A percentile compares a stretch with the other conserved stretches of the same genome.
phyloP scores from a whole-genome alignment of 2,888 invertebrate species.

The Boloria euphrosyne region DNA sequence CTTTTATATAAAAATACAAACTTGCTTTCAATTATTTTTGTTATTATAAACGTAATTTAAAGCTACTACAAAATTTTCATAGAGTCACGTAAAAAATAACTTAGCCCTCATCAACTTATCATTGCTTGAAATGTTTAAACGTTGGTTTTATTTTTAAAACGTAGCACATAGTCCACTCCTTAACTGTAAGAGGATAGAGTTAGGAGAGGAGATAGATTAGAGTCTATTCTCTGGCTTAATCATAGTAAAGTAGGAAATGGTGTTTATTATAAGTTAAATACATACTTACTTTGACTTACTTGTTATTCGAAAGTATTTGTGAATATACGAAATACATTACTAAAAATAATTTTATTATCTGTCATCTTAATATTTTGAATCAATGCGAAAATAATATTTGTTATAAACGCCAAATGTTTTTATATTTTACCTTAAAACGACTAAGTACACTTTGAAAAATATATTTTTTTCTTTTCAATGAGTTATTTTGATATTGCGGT shows the following conservation, averaged over 20 bases:
- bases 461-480: slow-evolving; percentile 21
- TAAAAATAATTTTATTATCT: too few relatives aligned
- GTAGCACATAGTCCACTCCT: neutral
- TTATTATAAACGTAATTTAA: too few relatives aligned
- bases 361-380: too few relatives aligned
- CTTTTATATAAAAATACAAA: neutral
- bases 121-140: slow-evolving; percentile 8
- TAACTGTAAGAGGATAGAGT: slow-evolving; percentile 16
- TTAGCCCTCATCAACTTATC: neutral
- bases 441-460: neutral
- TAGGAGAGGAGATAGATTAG: neutral
- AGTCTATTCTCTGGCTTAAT: neutral
- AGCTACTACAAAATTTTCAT: too few relatives aligned
- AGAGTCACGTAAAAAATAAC: neutral
- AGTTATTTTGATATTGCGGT: slow-evolving; percentile 12
- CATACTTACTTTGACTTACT: too few relatives aligned
- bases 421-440: slow-evolving; percentile 3
- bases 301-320: too few relatives aligned
- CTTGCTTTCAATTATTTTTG: too few relatives aligned
- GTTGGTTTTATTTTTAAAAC: slow-evolving; percentile 5
- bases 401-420: neutral
- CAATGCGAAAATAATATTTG: too few relatives aligned
- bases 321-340: too few relatives aligned
- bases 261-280: too few relatives aligned
- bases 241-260: neutral